Base-by-base conservation (phyloP, 2,888 invertebrate genomes). In the Lithophane leautieri region DNA sequence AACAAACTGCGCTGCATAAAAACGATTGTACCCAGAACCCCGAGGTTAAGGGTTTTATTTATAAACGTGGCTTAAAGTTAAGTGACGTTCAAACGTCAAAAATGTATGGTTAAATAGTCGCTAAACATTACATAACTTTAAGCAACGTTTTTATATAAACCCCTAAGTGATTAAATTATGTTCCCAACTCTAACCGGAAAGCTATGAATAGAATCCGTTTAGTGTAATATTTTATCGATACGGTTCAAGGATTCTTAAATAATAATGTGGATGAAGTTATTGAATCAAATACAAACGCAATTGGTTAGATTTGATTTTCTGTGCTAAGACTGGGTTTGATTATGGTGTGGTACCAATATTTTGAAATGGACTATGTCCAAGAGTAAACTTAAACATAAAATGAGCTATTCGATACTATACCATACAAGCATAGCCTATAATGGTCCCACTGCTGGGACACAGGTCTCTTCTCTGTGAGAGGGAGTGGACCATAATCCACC, bases 171-270 rank as follows among this genome's bases (percentile, higher is more conserved):
- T 78, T 47, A 34, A 28, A n/a, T 72, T 72, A 66, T 12, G 9
- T 28, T 7, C 22, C 12, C 47, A 50, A 56, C 16, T 42, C 9
- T 40, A 72, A 54, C 25, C 28, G 73, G 28, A 60, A n/a, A 54
- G 44, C n/a, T 71, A 60, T 54, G 52, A 66, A 65, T 66, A 47
- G 40, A 54, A 66, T 66, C 40, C 14, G 22, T 61, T 78, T 34
- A 54, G 47, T 54, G 19, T 44, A 28, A 61, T 50, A 54, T 72
- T 66, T 70, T 66, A 54, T 61, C 60, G 65, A 79, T 66, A 78
- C 2, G 12, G 65, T 66, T 72, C 25, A 28, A 47, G 40, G 44
- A 60, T 44, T 62, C 16, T 2, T 56, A 19, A 65, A 71, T 16
- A 12, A 12, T 52, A n/a, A 60, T 65, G 65, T 1, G 34, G 52